Evolutionary conservation across 2,888 invertebrate species (phyloP).

Genomic region (Apamea anceps): DNA sequence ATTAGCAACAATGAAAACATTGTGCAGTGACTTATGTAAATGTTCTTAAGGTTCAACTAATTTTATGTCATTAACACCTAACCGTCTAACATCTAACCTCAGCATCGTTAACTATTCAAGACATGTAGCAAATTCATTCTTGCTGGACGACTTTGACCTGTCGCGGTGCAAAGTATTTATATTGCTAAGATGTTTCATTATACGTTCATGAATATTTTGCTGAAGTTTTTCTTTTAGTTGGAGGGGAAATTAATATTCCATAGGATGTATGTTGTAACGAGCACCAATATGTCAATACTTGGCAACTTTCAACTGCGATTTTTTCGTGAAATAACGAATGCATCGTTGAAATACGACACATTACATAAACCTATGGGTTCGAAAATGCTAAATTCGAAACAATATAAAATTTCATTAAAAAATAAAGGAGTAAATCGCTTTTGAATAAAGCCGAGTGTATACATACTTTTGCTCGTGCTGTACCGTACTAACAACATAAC

Average conservation of each 20-base stretch:
- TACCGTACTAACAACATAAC: neutral
- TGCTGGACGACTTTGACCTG: constrained; percentile 43
- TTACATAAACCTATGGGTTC: too few relatives aligned
- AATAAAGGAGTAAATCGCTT: too few relatives aligned
- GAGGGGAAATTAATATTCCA: neutral
- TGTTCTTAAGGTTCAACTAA: constrained; percentile 35
- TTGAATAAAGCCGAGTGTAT: too few relatives aligned
- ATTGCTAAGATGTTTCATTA: neutral
- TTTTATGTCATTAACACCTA: constrained; percentile 50
- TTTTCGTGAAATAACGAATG: too few relatives aligned
- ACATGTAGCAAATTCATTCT: constrained; percentile 42
- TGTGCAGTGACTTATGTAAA: constrained; percentile 26
- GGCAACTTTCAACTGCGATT: too few relatives aligned
- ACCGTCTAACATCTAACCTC: constrained; percentile 53
- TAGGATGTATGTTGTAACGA: too few relatives aligned
- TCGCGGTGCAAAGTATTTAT: constrained; percentile 12
- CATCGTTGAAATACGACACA: too few relatives aligned
- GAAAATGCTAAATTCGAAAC: too few relatives aligned
- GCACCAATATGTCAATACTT: too few relatives aligned
- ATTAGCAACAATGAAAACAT: constrained; percentile 27
- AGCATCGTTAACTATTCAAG: constrained; percentile 40
- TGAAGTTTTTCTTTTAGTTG: neutral
- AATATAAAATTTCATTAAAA: too few relatives aligned
- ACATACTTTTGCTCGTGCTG: too few relatives aligned
- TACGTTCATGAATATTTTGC: constrained; percentile 25